Base-by-base conservation (phyloP, 2,888 invertebrate species). In the Cartodere bifasciata region DNA sequence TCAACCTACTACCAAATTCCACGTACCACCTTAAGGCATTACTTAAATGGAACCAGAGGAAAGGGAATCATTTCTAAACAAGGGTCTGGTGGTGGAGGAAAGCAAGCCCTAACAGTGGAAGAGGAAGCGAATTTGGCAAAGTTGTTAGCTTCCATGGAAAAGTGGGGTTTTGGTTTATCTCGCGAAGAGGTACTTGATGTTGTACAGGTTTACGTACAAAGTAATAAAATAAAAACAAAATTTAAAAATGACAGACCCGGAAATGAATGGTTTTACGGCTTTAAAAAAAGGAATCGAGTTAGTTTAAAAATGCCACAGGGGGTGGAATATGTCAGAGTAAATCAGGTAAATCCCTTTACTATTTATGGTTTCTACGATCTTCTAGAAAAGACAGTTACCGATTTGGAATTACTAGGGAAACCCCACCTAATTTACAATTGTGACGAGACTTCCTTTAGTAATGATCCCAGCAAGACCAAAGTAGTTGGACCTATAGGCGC, bases 251-350 rank as follows among this genome's bases (percentile, higher is more conserved):
- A 38, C 4, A 27, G 40, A 10, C 45, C 47, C 13, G 45, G 45
- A 10, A 39, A 44, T 21, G 44, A 47, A 30, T 47, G 41, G 44
- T 45, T 45, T 31, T 21, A 40, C 2, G 29, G 24, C 6, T 49
- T 47, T 34, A 46, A 44, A 27, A 39, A 39, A 28, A 16, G 44
- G 11, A 39, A 44, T 30, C 38, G 38, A 37, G 24, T 56, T n/a
- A 48, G 50, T 11, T 29, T 54, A 10, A 57, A 56, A 46, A 48
- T 41, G 34, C 53, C 53, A 4, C 49, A 56, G 46, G 38, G 42
- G 14, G 47, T 54, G 4, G 53, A 55, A 41, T 41, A 44, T 40
- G 38, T 46, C 3, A 29, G 50, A 13, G 47, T 45, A 32, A 46
- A 44, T 35, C 33, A 28, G 2, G 22, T 36, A 15, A 48, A 48